These are phyloP conservation scores for Microdon myrmicae DNA, from an alignment of 2,888 invertebrate species.

Conservation along the genomic window DNA sequence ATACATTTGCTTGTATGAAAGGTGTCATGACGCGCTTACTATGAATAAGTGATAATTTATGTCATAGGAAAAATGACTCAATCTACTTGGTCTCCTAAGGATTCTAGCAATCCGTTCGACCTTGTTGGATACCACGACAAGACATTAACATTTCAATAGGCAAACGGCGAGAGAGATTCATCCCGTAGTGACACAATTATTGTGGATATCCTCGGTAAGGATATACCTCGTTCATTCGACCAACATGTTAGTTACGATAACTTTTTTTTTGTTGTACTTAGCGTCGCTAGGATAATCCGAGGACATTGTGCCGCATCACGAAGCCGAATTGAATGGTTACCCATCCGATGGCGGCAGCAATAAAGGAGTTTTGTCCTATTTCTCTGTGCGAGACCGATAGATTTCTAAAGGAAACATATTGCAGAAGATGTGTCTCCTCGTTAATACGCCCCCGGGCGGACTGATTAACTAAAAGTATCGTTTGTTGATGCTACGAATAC, in stretches of 20 bases:
- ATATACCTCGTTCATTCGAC: constrained; percentile 13
- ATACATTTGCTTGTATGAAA: too few relatives aligned
- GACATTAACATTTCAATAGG: constrained; percentile 43
- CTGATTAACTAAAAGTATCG: constrained; percentile 32
- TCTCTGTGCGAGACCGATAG: background rate
- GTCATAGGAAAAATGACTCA: constrained; percentile 39
- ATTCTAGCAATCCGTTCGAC: constrained; percentile 39
- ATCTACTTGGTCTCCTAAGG: constrained; percentile 24
- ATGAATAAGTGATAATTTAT: constrained; percentile 46
- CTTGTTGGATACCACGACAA: constrained; percentile 25
- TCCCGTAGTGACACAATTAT: constrained; percentile 15
- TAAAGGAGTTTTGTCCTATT: constrained; percentile 22
- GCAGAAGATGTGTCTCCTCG: constrained; percentile 15
- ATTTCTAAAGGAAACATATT: too few relatives aligned
- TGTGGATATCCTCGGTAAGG: constrained; percentile 12
- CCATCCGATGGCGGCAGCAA: constrained; percentile 24
- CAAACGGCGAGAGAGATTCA: constrained; percentile 4
- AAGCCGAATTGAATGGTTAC: constrained; percentile 35
- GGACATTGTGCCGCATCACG: constrained; percentile 30
- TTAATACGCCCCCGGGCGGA: constrained; percentile 10
- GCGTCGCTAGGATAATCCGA: constrained; percentile 34
- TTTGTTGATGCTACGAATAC: constrained; percentile 5
- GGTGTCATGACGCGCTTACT: constrained; percentile 31
- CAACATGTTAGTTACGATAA: background rate
- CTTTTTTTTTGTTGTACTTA: background rate